Conservation (phyloP, 2,113 vertebrate species). For the Glaucidium brasilianum region DNA sequence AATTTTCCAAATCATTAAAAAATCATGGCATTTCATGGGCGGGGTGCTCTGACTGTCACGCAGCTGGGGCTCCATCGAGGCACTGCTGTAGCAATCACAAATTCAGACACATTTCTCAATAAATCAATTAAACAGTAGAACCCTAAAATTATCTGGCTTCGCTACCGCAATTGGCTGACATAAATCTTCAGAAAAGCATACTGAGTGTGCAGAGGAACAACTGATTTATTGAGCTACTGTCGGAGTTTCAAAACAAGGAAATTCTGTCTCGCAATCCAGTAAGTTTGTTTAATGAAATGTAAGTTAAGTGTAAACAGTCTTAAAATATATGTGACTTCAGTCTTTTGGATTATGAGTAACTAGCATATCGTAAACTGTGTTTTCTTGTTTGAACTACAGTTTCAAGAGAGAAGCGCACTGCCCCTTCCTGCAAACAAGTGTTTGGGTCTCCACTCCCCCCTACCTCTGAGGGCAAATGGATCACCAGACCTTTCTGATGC, state of each 20-base stretch:
- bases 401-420: not conserved
- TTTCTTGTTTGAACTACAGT: not conserved
- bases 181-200: not conserved
- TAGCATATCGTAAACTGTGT: not conserved
- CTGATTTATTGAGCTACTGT: slow-evolving; percentile 35
- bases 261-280: not conserved
- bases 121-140: slow-evolving; percentile 6
- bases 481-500: not conserved
- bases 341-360: not conserved
- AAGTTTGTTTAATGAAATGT: slow-evolving; percentile 39
- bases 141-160: not conserved
- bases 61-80: not conserved
- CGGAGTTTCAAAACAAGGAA: slow-evolving; percentile 31
- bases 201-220: not conserved
- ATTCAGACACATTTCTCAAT: not conserved
- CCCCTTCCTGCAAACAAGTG: not conserved
- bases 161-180: not conserved
- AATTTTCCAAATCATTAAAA: not conserved
- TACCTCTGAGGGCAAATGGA: fast-evolving
- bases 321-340: not conserved
- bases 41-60: not conserved
- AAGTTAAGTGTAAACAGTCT: slow-evolving; percentile 26
- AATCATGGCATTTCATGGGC: fast-evolving
- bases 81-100: not conserved
- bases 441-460: not conserved